These are phyloP conservation scores for Acanthacorydalis orientalis DNA, from an alignment of 2,888 invertebrate genomes.

Conservation along the genomic window DNA sequence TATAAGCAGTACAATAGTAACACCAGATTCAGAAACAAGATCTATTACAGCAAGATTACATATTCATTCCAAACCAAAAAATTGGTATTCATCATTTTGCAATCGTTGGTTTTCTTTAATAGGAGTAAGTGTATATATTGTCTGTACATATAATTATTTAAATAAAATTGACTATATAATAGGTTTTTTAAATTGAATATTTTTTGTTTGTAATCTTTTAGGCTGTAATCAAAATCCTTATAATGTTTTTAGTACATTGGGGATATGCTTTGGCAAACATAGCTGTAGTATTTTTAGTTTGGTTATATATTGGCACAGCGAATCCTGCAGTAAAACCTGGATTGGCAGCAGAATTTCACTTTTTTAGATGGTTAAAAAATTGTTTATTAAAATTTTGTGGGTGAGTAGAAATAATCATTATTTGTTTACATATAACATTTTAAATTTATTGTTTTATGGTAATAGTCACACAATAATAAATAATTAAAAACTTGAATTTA, in stretches of 20 bases:
- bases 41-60: slow-evolving; percentile 42
- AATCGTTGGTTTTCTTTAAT: slow-evolving; percentile 86
- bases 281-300: slow-evolving; percentile 63
- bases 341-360: slow-evolving; percentile 63
- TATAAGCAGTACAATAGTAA: slow-evolving; percentile 12
- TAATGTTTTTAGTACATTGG: slow-evolving; percentile 92
- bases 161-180: background rate
- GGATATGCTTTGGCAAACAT: slow-evolving; percentile 76
- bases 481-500: slow-evolving; percentile 14
- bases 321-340: slow-evolving; percentile 94
- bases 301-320: slow-evolving; percentile 88
- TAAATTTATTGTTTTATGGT: background rate
- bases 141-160: background rate
- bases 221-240: slow-evolving; percentile 72
- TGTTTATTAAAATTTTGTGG: slow-evolving; percentile 57
- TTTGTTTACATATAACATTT: background rate
- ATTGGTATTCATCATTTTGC: slow-evolving; percentile 89
- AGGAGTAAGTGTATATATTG: slow-evolving; percentile 45
- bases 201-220: slow-evolving; percentile 25
- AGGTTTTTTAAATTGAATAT: background rate
- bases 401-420: slow-evolving; percentile 28
- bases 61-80: slow-evolving; percentile 77
- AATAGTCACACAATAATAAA: too few relatives aligned
- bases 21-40: slow-evolving; percentile 24
- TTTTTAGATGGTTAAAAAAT: slow-evolving; percentile 62